Conservation (phyloP, 2,113 vertebrate genomes). For the Ochotona curzoniae region DNA sequence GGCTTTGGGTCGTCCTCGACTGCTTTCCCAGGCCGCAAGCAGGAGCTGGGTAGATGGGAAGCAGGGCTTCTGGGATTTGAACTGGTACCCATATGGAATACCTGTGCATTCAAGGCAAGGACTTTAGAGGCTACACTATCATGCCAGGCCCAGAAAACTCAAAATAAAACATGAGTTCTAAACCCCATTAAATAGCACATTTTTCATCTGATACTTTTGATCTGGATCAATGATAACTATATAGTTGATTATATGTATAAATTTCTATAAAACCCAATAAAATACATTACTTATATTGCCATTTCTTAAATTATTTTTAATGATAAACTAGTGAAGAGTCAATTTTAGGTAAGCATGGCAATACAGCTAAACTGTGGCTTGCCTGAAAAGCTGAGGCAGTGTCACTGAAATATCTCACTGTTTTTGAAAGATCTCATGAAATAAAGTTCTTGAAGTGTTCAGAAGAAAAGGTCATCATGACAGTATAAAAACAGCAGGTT, state of each 20-base stretch:
- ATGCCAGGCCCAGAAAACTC: no score
- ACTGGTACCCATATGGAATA: no score
- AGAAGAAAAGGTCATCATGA: constrained; percentile 40
- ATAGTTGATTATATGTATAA: not conserved
- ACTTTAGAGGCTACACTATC: no score
- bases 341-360: constrained; percentile 24
- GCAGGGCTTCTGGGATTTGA: no score
- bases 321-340: not conserved
- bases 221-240: not conserved
- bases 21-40: no score
- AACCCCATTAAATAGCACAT: not conserved
- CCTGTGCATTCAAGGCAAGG: no score
- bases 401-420: constrained; percentile 19
- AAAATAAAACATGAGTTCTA: not conserved
- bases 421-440: constrained; percentile 48
- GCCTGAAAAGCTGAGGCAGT: constrained; percentile 9
- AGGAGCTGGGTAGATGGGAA: no score
- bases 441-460: constrained; percentile 33
- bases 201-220: not conserved
- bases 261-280: not conserved
- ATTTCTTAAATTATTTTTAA: constrained; percentile 49
- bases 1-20: no score
- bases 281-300: not conserved
- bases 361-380: not conserved
- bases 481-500: constrained; percentile 60